Evolutionary conservation across 1,140 invertebrate species (phyloP).

Genomic region (Bacillus rossius): DNA sequence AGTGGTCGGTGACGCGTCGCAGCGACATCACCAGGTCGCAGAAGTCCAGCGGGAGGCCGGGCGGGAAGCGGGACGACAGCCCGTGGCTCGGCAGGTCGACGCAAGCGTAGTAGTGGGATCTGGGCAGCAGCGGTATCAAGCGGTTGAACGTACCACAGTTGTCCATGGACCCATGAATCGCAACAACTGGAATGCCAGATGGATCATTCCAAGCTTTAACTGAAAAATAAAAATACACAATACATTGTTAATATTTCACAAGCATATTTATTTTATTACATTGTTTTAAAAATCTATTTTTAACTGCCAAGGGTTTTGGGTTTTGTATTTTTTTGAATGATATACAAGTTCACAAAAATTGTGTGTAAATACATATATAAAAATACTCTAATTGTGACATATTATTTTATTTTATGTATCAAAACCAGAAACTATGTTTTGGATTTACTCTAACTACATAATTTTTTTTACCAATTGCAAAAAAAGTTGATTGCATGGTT

Average conservation of each 20-base stretch:
- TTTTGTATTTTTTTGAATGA: neutral
- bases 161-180: slow-evolving; percentile 57
- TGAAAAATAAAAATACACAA: slow-evolving; percentile 32
- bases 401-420: neutral
- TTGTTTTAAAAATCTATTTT: neutral
- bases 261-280: neutral
- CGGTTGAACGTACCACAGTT: slow-evolving; percentile 61
- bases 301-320: neutral
- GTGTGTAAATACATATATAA: neutral
- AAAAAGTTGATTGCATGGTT: no score
- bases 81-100: slow-evolving; percentile 68
- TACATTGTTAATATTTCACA: neutral
- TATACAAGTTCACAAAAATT: neutral
- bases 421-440: no score
- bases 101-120: slow-evolving; percentile 52
- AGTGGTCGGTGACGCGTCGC: slow-evolving; percentile 46
- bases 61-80: slow-evolving; percentile 52
- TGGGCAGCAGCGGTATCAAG: slow-evolving; percentile 52
- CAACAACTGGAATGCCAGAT: slow-evolving; percentile 46
- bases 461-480: no score
- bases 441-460: no score
- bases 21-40: slow-evolving; percentile 46
- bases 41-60: slow-evolving; percentile 43
- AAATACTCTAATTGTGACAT: neutral
- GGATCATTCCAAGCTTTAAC: slow-evolving; percentile 58